phyloP scores from a whole-genome alignment of 2,797 vertebrate genomes.

The Erpetoichthys calabaricus region DNA sequence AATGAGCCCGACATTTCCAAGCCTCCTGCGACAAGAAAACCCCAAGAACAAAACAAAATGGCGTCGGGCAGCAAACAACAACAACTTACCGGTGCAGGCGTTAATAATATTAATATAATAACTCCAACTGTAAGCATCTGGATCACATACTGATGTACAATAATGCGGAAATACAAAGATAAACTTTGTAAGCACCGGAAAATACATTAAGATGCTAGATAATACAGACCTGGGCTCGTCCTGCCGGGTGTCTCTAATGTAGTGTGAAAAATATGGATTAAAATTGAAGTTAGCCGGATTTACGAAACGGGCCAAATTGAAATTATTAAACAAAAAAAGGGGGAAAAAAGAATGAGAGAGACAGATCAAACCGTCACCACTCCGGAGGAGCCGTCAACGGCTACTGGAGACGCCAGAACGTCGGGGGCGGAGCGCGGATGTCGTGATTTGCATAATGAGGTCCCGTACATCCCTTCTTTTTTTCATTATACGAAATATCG shows the following conservation, averaged over 20 bases:
- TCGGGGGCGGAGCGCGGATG: too few relatives aligned
- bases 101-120: neutral
- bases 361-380: neutral
- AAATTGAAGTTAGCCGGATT: neutral
- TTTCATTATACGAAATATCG: too few relatives aligned
- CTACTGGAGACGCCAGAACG: neutral
- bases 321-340: neutral
- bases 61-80: neutral
- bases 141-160: too few relatives aligned
- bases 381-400: neutral
- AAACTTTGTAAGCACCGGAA: neutral
- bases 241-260: neutral
- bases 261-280: neutral
- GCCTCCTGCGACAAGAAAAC: neutral
- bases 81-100: neutral
- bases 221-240: slow-evolving; percentile 7
- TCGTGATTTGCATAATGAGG: neutral
- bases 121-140: neutral
- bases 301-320: neutral
- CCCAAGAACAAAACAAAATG: slow-evolving; percentile 4
- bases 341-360: neutral
- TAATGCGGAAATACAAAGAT: too few relatives aligned
- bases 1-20: neutral
- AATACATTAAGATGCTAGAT: neutral
- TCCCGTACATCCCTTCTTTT: too few relatives aligned